Evolutionary conservation across 2,113 vertebrate species (phyloP).

Genomic region (Ciconia stormi): DNA sequence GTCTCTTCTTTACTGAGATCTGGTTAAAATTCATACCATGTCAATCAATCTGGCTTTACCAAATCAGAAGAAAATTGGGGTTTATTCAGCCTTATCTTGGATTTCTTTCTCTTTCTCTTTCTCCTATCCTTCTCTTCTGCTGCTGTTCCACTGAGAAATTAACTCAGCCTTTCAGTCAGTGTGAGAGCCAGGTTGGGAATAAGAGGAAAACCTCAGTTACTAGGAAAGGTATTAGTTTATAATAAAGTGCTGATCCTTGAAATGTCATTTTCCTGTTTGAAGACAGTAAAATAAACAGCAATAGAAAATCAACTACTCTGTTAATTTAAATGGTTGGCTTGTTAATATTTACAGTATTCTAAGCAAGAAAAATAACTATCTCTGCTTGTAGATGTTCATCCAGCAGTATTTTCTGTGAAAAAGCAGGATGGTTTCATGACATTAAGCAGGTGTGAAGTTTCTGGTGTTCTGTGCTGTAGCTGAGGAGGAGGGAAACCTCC

Average conservation of each 20-base stretch:
- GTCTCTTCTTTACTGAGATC: background rate
- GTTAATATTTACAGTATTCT: background rate
- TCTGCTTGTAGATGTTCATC: background rate
- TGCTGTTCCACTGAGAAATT: conserved; percentile 39
- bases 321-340: background rate
- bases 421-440: background rate
- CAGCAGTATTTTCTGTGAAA: background rate
- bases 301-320: background rate
- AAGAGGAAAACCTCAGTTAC: background rate
- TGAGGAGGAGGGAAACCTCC: background rate
- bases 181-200: background rate
- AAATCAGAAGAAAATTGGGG: background rate
- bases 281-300: background rate
- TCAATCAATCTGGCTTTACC: background rate
- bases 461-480: background rate
- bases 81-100: background rate
- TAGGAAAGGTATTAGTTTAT: conserved; percentile 18
- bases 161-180: background rate
- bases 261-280: conserved; percentile 1
- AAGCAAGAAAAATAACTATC: background rate
- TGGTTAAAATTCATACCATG: background rate
- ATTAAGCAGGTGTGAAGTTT: background rate
- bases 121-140: background rate
- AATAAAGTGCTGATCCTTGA: conserved; percentile 22
- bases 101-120: background rate